Evolutionary conservation across 2,888 invertebrate genomes (phyloP), one percentile per base, ranked within the genome.

Genomic region (Pseudoips prasinana): DNA sequence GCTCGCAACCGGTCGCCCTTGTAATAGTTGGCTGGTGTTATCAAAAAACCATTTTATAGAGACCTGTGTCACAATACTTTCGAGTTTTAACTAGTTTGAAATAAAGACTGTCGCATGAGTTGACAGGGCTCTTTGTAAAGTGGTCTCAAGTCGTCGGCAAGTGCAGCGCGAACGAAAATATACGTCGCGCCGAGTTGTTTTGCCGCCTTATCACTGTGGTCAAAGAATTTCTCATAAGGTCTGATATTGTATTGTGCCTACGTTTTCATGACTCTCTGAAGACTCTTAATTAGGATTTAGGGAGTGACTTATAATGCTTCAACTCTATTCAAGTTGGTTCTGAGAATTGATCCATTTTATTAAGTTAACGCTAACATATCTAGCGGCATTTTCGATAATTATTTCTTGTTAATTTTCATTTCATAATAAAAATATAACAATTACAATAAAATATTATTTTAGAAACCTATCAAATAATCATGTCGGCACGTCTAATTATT

Each of bases 121-220:
- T 65, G 68, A 70, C 68, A 73, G 53, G 52, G 79, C 39, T 75
- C 84, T 69, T 58, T 1, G 26, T 62, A 66, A 58, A 72, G 33
- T 82, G 79, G 86, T 48, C 65, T 45, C 42, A 65, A 74, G 66
- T 78, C 75, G 77, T 74, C 85, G 86, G 84, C 87, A 87, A 87
- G 87, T 87, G 87, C 87, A 86, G 79, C 71, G 78, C 78, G 85
- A 86, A 87, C 86, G 84, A 87, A 87, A 86, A 87, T 87, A 87
- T 87, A 87, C 87, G 82, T 71, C 83, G 82, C 74, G 78, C 69
- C 66, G 84, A 84, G 81, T 87, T 84, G 87, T 85, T 86, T 86
- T 86, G 86, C 87, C 81, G 86, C 84, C 87, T 87, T 87, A 87
- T 87, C 87, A 87, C 80, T 83, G 53, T 35, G 44, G 46, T 39